Conservation (phyloP, 2,888 invertebrate genomes). For the Liopterus haemorrhoidalis region DNA sequence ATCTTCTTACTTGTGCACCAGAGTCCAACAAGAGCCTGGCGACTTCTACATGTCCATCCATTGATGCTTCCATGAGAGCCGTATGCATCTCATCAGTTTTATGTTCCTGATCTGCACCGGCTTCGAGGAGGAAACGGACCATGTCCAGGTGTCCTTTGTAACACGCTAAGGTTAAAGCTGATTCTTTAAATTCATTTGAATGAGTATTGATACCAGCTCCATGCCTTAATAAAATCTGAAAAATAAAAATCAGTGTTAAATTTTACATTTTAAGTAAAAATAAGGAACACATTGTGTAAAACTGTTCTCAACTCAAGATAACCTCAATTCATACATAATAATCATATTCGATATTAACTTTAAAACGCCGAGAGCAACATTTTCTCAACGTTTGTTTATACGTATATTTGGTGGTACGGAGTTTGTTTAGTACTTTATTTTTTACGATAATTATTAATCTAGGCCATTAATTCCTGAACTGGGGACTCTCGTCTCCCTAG, state of each 20-base stretch:
- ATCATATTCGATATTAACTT: too few relatives aligned
- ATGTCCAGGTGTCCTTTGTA: constrained; percentile 96
- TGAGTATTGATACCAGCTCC: constrained; percentile 98
- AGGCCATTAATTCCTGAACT: too few relatives aligned
- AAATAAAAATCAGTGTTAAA: too few relatives aligned
- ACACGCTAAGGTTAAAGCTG: constrained; percentile 73
- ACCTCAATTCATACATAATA: too few relatives aligned
- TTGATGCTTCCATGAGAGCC: constrained; percentile 98
- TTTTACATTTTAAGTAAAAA: not conserved
- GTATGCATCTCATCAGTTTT: constrained; percentile 99
- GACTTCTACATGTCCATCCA: constrained; percentile 99
- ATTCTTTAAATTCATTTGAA: constrained; percentile 98
- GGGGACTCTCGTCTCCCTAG: too few relatives aligned
- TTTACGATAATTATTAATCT: too few relatives aligned
- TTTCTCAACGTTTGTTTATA: too few relatives aligned
- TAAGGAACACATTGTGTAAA: not conserved
- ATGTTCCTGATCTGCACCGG: constrained; percentile 95
- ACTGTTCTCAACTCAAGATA: constrained; percentile 5
- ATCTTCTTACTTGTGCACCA: constrained; percentile 68
- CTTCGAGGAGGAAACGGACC: constrained; percentile 92
- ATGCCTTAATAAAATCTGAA: constrained; percentile 73
- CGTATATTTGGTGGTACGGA: too few relatives aligned
- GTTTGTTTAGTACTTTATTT: too few relatives aligned
- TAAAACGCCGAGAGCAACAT: too few relatives aligned
- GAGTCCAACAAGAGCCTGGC: constrained; percentile 89